phyloP scores from a whole-genome alignment of 2,113 vertebrate species.

The Ceyx melanurus region DNA sequence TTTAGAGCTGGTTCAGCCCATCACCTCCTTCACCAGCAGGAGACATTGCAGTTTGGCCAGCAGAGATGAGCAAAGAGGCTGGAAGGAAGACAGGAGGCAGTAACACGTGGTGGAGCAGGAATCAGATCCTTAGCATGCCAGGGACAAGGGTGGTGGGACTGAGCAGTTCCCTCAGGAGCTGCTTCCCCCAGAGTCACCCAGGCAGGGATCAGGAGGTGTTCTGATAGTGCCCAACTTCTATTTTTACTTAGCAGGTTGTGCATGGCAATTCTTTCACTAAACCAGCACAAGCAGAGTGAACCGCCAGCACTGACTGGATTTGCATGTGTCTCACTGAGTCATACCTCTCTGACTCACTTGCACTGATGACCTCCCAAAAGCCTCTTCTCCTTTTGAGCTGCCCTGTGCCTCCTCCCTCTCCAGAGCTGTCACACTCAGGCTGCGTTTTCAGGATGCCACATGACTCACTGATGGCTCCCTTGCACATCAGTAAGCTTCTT shows the following conservation, averaged over 20 bases:
- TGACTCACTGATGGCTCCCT: not conserved
- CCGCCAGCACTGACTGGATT: not conserved
- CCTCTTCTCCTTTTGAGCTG: conserved; percentile 24
- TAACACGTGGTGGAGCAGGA: not conserved
- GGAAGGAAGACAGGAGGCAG: not conserved
- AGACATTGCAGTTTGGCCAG: not conserved
- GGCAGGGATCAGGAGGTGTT: not conserved
- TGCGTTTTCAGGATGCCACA: not conserved
- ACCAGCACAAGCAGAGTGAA: not conserved
- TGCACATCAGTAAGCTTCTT: not conserved
- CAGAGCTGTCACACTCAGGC: not conserved
- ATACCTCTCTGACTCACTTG: conserved; percentile 50
- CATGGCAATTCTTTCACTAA: not conserved
- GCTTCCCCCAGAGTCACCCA: not conserved
- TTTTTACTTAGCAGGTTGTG: not conserved
- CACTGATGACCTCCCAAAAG: conserved; percentile 45
- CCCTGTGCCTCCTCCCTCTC: not conserved
- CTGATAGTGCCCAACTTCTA: not conserved
- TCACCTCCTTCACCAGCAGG: not conserved
- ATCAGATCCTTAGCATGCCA: not conserved
- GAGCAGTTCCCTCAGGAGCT: not conserved
- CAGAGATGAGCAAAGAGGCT: not conserved
- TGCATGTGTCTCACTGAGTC: conserved; percentile 21
- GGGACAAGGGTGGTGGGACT: not conserved
- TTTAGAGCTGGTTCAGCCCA: not conserved